Evolutionary conservation across 1,140 invertebrate species (phyloP), one percentile per base, ranked within the genome.

Genomic region (Zaprionus capensis): DNA sequence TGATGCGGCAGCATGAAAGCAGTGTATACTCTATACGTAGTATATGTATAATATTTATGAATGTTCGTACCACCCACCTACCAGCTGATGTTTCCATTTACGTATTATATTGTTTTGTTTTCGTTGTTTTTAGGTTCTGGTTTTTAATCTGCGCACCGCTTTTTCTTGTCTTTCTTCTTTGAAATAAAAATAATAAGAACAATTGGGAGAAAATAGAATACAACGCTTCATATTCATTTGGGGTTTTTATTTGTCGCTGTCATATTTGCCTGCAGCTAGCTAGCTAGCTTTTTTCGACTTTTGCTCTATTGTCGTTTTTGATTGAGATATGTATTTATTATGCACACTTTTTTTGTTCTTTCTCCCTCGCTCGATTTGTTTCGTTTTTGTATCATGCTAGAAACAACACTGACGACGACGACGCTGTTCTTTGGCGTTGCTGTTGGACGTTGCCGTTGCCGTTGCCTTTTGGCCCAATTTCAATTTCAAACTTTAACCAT

Each of bases 271-370:
- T 86, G 80, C 81, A 82, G 82, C 65, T 76, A 36, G 51, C 9
- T n/a, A 28, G 28, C 22, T 12, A 22, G 58, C 22, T 75, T 46
- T 62, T 68, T 61, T 71, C 76, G 64, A 64, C 57, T 80, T 83
- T 78, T 81, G 59, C 68, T 63, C 22, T 63, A 62, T 86, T 86
- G 80, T 88, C 84, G 72, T 75, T 81, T 82, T 83, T 86, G 84
- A 86, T 88, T 86, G 84, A 86, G 81, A 88, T 86, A 86, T 86
- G 87, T 86, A 88, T 86, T 86, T 86, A 86, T 86, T 86, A 87
- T 82, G 73, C 72, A 74, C 64, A 66, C 71, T 71, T 82, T 68
- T 63, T 17, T 70, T 17, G 36, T 55, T n/a, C 26, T 55, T n/a
- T 28, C 51, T 12, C 36, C 4, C 17, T 55, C 11, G 4, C 20